Evolutionary conservation across 2,113 vertebrate species (phyloP).

Genomic region (Amphilophus citrinellus): DNA sequence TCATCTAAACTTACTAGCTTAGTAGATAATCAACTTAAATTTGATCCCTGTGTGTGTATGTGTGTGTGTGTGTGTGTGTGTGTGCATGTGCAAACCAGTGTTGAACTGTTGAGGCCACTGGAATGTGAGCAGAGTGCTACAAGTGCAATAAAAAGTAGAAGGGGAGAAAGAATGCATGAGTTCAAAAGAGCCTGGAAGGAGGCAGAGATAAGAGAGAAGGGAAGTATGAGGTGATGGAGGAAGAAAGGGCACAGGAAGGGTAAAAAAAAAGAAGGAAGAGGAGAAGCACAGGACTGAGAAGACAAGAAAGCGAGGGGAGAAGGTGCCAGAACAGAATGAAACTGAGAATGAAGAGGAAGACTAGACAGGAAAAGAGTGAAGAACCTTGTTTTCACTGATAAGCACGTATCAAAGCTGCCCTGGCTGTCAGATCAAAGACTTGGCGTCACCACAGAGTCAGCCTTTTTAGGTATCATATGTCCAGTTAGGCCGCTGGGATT

Average conservation of each 20-base stretch:
- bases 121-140: slow-evolving; percentile 21
- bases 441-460: slow-evolving; percentile 38
- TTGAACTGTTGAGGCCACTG: not conserved
- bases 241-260: slow-evolving; percentile 46
- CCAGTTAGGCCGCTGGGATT: slow-evolving; percentile 51
- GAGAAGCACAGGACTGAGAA: slow-evolving; percentile 11
- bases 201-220: slow-evolving; percentile 35
- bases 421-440: slow-evolving; percentile 73
- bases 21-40: slow-evolving; percentile 42
- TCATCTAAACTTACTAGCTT: not conserved
- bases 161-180: not conserved
- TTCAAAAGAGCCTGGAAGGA: slow-evolving; percentile 24
- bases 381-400: slow-evolving; percentile 62
- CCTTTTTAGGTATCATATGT: slow-evolving; percentile 49
- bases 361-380: slow-evolving; percentile 34
- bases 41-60: not conserved
- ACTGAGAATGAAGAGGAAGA: slow-evolving; percentile 35
- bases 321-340: slow-evolving; percentile 36
- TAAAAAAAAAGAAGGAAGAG: slow-evolving; percentile 8
- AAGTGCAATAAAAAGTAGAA: not conserved
- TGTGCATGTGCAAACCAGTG: not conserved
- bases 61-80: not conserved
- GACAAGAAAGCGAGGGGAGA: not conserved
- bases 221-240: slow-evolving; percentile 27
- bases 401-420: slow-evolving; percentile 64